phyloP scores from a whole-genome alignment of 2,113 vertebrate species.

The Brachyistius frenatus region DNA sequence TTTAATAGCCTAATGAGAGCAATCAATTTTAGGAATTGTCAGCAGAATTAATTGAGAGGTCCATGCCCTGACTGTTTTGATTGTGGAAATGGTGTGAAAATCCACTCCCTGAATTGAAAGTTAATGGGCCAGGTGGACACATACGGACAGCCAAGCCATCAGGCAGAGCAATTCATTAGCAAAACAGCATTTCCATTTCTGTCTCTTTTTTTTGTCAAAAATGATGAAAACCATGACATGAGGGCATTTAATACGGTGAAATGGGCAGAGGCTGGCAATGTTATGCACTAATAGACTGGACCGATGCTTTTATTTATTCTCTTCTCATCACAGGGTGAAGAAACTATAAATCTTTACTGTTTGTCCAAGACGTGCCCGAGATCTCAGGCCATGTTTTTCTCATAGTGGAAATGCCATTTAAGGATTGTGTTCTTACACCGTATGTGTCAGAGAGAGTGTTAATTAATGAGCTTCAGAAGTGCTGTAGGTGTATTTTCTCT shows the following conservation, averaged over 20 bases:
- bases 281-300: conserved; percentile 40
- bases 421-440: not conserved
- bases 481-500: conserved; percentile 7
- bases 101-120: conserved; percentile 54
- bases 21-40: conserved; percentile 57
- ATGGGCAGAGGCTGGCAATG: conserved; percentile 4
- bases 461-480: conserved; percentile 18
- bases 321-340: conserved; percentile 7
- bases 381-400: not conserved
- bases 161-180: conserved; percentile 66
- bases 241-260: conserved; percentile 32
- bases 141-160: conserved; percentile 45
- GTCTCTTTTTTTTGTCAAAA: conserved; percentile 40
- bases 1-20: conserved; percentile 50
- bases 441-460: not conserved
- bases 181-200: conserved; percentile 47
- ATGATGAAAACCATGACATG: conserved; percentile 7
- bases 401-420: conserved; percentile 14
- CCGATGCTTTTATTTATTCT: conserved; percentile 41
- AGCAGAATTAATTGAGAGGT: conserved; percentile 58
- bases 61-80: conserved; percentile 47
- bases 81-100: conserved; percentile 51
- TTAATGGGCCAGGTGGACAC: conserved; percentile 74
- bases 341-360: conserved; percentile 14
- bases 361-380: not conserved